Evolutionary conservation across 2,888 invertebrate species (phyloP), one percentile per base, ranked within the genome.

Genomic region (Archaeoteleia sp.): DNA sequence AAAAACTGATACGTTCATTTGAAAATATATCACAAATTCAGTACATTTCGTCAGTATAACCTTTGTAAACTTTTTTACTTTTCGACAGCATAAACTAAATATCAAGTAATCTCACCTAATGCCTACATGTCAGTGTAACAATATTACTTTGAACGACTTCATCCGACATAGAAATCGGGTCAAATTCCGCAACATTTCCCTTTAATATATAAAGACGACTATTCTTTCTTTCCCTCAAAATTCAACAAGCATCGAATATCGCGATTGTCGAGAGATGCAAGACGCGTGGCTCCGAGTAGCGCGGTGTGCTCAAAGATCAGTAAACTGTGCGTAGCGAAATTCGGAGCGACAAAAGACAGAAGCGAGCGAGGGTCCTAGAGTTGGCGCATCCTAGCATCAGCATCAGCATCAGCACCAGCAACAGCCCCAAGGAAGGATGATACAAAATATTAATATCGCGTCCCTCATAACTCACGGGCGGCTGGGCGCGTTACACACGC

Each of bases 361-460:
- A 51, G 67, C 32, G 66, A 65, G 71, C 71, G 68, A 73, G 78
- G 76, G 76, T 75, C 45, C 66, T 42, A 25, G 32, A 46, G 39
- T 51, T 53, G 53, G 58, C 57, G 63, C 62, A 51, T 53, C 55
- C 35, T 29, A 39, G 35, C 20, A 9, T 29, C 29, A 4, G 42
- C 42, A 13, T 23, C 42, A 13, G 17, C 20, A 9, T 29, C 29
- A 4, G 42, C 42, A 13, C 10, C 42, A 13, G 17, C 27, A 25
- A 14, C 73, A 71, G 73, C 74, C 76, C 69, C 72, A 71, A 75
- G 78, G 77, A 78, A 83, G 82, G 85, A 85, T 85, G 85, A 85
- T 85, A 85, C 85, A 82, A 84, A 85, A 85, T 85, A 85, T 85
- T 85, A 85, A 85, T 85, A 85, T 85, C 74, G 77, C 82, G 75